Evolutionary conservation across 2,888 invertebrate species (phyloP), one percentile per base, ranked within the genome.

Genomic region (Cosmopolites sordidus): DNA sequence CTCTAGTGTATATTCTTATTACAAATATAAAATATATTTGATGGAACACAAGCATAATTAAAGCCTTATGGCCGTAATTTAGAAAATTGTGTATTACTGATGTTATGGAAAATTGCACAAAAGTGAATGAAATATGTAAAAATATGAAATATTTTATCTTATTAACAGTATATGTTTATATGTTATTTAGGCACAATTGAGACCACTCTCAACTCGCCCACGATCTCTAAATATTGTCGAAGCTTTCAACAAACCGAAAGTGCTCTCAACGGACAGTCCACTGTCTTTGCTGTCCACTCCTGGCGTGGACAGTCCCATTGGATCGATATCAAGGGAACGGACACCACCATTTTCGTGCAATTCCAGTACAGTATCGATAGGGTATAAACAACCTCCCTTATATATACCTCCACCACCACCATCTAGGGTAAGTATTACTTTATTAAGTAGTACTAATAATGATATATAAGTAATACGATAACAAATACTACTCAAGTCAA

Each of bases 331-430:
- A 73, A 77, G 68, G 70, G 77, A 47, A 71, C 73, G 51, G 64
- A 70, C 70, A 2, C 73, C 63, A 71, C 75, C 60, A 68, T 79
- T 22, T 73, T 78, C 74, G 72, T 79, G 52, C 72, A 74, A 61
- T 69, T 77, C 56, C 71, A 80, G 14, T 74, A 76, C 43, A 64
- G 76, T 76, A 2, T 79, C 79, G 68, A 72, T 57, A 43, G 68
- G 74, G 41, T 46, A 44, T 6, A 39, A 9, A 39, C 40, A 48
- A 14, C 46, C 53, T 3, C 58, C 58, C 12, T 5, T 53, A 15
- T 58, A 58, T 43, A 52, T 56, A 37, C 54, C 51, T 5, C 48
- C 56, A 12, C 51, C 53, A n/a, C 56, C 56, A 39, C 51, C 53
- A 33, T 48, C 55, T 16, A 59, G 52, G 58, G 63, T 64, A 50